Evolutionary conservation across 2,888 invertebrate genomes (phyloP).

Genomic region (Drosophila rubida): DNA sequence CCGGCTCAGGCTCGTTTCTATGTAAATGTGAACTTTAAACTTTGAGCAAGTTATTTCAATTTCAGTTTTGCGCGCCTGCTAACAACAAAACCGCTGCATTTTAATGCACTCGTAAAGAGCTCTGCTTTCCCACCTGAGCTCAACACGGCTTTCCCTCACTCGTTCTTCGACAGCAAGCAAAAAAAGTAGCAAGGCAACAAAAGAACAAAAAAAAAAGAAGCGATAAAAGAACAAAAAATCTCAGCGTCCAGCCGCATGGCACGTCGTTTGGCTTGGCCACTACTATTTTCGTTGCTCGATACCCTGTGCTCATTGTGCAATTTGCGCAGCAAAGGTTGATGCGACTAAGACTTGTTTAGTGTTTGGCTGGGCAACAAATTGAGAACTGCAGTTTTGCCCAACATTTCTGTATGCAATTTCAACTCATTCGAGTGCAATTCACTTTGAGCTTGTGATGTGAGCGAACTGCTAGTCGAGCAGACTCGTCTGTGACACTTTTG

Average conservation of each 20-base stretch:
- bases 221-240: constrained; percentile 38
- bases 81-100: constrained; percentile 63
- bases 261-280: constrained; percentile 52
- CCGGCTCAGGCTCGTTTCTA: constrained; percentile 46
- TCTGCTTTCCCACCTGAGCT: constrained; percentile 50
- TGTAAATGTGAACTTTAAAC: constrained; percentile 64
- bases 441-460: neutral
- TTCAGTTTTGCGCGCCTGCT: constrained; percentile 49
- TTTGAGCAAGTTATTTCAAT: constrained; percentile 66
- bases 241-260: constrained; percentile 56
- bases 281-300: constrained; percentile 27
- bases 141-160: neutral
- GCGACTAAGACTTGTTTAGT: neutral
- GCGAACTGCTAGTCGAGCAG: constrained; percentile 4
- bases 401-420: no score
- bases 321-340: neutral
- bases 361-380: no score
- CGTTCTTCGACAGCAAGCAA: neutral
- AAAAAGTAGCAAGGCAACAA: neutral
- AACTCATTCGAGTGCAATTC: no score
- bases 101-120: constrained; percentile 57
- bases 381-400: no score
- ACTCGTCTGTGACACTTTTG: neutral
- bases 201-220: constrained; percentile 1
- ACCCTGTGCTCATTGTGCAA: constrained; percentile 7